Conservation (phyloP, 2,797 vertebrate genomes). For the Tragelaphus oryx region DNA sequence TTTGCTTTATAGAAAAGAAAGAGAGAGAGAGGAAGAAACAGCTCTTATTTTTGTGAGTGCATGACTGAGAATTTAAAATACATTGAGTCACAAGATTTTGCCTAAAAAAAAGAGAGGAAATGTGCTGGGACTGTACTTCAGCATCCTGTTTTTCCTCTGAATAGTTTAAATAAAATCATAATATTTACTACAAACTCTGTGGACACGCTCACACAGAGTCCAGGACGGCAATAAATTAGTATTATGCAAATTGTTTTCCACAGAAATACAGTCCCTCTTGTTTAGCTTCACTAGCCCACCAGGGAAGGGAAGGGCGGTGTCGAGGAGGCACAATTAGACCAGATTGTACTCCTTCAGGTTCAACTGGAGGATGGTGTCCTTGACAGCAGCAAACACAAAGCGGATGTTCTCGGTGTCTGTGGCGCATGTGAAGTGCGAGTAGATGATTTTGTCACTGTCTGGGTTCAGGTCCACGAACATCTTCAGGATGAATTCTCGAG, state of each 20-base stretch:
- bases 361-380: constrained; percentile 97
- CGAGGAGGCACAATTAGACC: constrained; percentile 86
- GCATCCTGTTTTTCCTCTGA: constrained; percentile 81
- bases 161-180: constrained; percentile 92
- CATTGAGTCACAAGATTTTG: constrained; percentile 80
- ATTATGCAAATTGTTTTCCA: constrained; percentile 90
- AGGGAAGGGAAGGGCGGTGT: constrained; percentile 63
- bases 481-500: constrained; percentile 95
- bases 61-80: constrained; percentile 83
- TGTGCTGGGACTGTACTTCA: constrained; percentile 85
- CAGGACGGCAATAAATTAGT: constrained; percentile 95
- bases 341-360: constrained; percentile 98
- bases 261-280: constrained; percentile 88
- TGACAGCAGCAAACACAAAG: constrained; percentile 97
- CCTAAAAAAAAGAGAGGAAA: constrained; percentile 83
- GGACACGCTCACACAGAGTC: constrained; percentile 84
- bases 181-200: constrained; percentile 89
- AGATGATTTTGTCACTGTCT: constrained; percentile 98
- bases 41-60: constrained; percentile 77
- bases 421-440: constrained; percentile 98
- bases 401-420: constrained; percentile 98
- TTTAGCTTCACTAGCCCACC: constrained; percentile 76
- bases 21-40: constrained; percentile 47
- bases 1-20: constrained; percentile 76
- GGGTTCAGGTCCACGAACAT: constrained; percentile 99